Percentiles rank a stretch among this genome's conserved stretches.
Conservation (phyloP, 1,140 invertebrate genomes). For the Akabosia matsudoensis region DNA sequence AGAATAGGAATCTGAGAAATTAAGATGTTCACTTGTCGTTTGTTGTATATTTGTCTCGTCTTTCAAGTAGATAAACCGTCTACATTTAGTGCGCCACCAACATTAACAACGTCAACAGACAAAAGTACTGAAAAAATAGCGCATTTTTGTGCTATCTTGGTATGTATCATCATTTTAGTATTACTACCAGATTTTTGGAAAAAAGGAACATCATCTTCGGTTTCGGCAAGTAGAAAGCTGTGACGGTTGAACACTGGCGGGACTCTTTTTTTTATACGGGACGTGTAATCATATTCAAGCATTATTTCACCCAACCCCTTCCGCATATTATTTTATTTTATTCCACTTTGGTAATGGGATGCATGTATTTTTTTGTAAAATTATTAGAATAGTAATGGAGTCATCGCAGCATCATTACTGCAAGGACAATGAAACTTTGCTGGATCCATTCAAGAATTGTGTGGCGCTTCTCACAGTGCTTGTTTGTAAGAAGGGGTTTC, state of each 20-base stretch:
- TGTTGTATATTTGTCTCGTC: too few relatives aligned
- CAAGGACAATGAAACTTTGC: not conserved
- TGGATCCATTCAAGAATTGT: too few relatives aligned
- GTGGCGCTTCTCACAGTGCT: too few relatives aligned
- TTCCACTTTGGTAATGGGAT: constrained; percentile 12
- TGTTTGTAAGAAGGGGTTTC: too few relatives aligned
- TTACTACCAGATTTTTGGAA: too few relatives aligned
- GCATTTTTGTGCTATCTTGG: not conserved
- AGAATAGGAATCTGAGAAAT: not conserved
- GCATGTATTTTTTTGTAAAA: not conserved
- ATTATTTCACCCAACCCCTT: not conserved
- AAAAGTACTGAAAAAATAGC: not conserved
- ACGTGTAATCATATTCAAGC: constrained; percentile 1
- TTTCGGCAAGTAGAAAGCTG: too few relatives aligned
- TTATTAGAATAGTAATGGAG: not conserved
- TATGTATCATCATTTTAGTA: not conserved
- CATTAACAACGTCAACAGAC: not conserved
- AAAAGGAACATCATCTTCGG: too few relatives aligned
- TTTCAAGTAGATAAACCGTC: not conserved
- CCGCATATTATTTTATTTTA: constrained; percentile 20
- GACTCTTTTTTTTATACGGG: not conserved
- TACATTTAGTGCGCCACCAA: not conserved
- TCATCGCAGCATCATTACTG: not conserved
- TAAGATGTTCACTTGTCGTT: not conserved
- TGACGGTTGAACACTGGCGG: not conserved